A percentile compares a stretch with the other conserved stretches of the same genome.
These are phyloP conservation scores for Cyphomyrus plagiostoma DNA, from an alignment of 2,113 vertebrate genomes.

Conservation along the genomic window DNA sequence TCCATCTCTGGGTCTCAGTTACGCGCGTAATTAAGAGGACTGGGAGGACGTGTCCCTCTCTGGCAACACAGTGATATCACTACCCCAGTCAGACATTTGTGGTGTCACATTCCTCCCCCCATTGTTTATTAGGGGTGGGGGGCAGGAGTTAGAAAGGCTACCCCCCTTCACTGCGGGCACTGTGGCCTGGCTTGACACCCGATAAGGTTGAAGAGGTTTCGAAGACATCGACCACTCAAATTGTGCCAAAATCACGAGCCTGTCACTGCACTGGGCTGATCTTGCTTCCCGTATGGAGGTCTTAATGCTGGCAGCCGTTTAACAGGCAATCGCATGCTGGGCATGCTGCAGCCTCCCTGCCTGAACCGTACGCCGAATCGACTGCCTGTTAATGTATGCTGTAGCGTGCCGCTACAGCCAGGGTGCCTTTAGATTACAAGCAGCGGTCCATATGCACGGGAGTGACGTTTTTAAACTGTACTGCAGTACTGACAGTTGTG, in stretches of 20 bases:
- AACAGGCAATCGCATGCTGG: conserved; percentile 18
- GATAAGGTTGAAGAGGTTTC: conserved; percentile 20
- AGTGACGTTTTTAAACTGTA: neutral
- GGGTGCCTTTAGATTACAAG: neutral
- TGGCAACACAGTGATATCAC: neutral
- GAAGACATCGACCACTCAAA: neutral
- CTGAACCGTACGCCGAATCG: neutral
- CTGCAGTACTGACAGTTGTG: neutral
- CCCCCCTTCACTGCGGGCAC: conserved; percentile 19
- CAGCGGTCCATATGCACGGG: neutral
- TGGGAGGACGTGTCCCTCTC: neutral
- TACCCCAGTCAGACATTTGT: neutral
- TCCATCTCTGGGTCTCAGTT: conserved; percentile 7
- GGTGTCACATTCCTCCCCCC: conserved; percentile 32
- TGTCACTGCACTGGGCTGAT: conserved; percentile 8
- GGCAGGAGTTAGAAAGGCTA: conserved; percentile 19
- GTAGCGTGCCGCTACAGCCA: neutral
- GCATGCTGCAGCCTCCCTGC: neutral
- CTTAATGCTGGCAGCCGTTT: neutral
- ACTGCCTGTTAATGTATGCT: neutral
- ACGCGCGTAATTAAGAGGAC: neutral
- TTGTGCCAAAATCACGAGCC: conserved; percentile 3
- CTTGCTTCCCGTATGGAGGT: neutral
- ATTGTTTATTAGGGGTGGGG: neutral
- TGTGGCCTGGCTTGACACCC: conserved; percentile 8